Evolutionary conservation across 2,797 vertebrate genomes (phyloP), one percentile per base, ranked within the genome.

Genomic region (Peromyscus attwateri): DNA sequence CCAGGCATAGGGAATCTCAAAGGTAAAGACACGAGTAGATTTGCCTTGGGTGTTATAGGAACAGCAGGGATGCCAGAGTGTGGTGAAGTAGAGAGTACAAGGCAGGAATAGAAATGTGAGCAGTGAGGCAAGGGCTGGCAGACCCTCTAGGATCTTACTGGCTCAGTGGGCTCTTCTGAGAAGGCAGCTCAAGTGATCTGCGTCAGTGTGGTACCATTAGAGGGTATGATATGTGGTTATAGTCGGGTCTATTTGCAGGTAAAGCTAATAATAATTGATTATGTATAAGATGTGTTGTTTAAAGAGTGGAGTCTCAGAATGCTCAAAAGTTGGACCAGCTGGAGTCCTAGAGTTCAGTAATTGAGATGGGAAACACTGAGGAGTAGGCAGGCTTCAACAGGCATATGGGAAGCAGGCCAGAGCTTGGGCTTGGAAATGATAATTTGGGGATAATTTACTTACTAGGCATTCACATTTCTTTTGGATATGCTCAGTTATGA

Each of bases 211-310:
- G 43, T 19, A 21, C 31, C 73, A 14, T 25, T 10, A 43, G 62
- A 94, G 31, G 40, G 40, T 6, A 23, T 60, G 13, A 40, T 3
- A 37, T 0, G 1, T 0, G 12, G 29, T 77, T 70, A 80, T 46
- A 62, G 31, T 64, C 34, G 46, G 43, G 46, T 89, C 34, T 43
- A 12, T 84, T 87, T 91, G 87, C 95, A 89, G 64, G 55, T 17
- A 34, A 77, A 85, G 1, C 79, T n/a, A 87, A 4, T 10, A n/a
- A 60, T 55, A 91, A 49, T 84, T 93, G 93, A 13, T 46, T n/a
- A 46, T 37, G 12, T 13, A 49, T 27, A 13, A 23, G n/a, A 80
- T 49, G 25, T 62, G 43, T 13, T 43, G 27, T 46, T 83, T 62
- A 70, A 92, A 70, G 29, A 84, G 46, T 0, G 12, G 27, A 77